Conservation (phyloP, 2,113 vertebrate genomes). For the Sinocyclocheilus anophthalmus region DNA sequence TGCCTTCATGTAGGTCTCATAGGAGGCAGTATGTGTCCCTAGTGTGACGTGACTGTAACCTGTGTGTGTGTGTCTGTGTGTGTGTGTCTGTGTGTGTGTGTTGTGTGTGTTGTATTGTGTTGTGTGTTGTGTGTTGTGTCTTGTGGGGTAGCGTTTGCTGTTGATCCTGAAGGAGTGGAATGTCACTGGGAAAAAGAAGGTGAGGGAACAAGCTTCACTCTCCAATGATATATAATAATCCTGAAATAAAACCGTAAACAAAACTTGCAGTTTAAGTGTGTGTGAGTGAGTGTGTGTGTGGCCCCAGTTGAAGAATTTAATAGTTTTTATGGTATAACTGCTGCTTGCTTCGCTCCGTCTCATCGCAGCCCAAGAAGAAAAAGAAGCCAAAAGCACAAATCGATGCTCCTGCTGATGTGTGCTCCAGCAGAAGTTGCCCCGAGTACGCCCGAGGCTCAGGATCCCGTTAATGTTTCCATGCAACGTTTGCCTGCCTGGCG, state of each 20-base stretch:
- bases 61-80: conserved; percentile 37
- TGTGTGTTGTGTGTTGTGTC: too few relatives aligned
- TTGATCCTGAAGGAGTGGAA: conserved; percentile 96
- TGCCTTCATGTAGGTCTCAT: not conserved
- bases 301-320: not conserved
- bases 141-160: too few relatives aligned
- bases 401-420: conserved; percentile 69
- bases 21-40: not conserved
- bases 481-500: conserved; percentile 86
- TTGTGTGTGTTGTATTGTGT: too few relatives aligned
- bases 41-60: not conserved
- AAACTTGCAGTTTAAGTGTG: too few relatives aligned
- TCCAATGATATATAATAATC: not conserved
- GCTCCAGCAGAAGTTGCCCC: conserved; percentile 59
- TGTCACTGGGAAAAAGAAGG: conserved; percentile 95
- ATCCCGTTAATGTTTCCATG: conserved; percentile 85
- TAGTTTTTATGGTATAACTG: not conserved
- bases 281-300: not conserved
- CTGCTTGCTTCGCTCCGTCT: not conserved
- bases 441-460: conserved; percentile 69
- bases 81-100: too few relatives aligned
- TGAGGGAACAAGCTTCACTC: conserved; percentile 58
- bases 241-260: not conserved
- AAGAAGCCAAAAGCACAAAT: conserved; percentile 91
- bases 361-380: conserved; percentile 88